Conservation (phyloP, 2,888 invertebrate species). For the Cosmia trapezina region DNA sequence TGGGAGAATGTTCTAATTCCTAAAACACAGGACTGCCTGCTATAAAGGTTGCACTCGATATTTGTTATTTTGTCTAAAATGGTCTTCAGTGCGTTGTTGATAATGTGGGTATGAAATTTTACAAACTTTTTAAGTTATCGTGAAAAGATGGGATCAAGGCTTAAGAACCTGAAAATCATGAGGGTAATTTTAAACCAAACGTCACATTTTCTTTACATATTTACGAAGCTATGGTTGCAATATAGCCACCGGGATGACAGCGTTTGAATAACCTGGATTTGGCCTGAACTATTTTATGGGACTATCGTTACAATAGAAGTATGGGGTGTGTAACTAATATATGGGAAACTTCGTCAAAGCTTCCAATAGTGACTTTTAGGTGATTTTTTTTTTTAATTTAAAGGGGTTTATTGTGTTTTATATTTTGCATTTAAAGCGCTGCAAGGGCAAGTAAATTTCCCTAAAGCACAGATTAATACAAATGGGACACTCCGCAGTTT, state of each 20-base stretch:
- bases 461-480: no score
- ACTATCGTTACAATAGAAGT: background rate
- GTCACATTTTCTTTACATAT: no score
- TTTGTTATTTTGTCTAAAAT: constrained; percentile 19
- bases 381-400: constrained; percentile 5
- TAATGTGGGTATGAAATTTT: background rate
- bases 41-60: constrained; percentile 36
- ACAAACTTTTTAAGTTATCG: background rate
- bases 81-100: constrained; percentile 16
- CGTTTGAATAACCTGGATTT: background rate
- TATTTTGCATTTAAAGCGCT: background rate
- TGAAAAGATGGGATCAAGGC: background rate
- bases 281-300: background rate
- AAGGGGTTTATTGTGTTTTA: background rate
- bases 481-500: no score
- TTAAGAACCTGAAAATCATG: background rate
- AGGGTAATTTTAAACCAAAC: background rate
- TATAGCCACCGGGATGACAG: background rate
- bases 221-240: background rate
- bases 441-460: background rate
- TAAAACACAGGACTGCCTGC: constrained; percentile 22
- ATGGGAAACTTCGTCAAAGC: background rate
- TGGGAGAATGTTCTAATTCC: constrained; percentile 40
- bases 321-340: constrained; percentile 28
- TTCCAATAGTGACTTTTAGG: background rate